Conservation (phyloP, 2,113 vertebrate species). For the Engystomops pustulosus region DNA sequence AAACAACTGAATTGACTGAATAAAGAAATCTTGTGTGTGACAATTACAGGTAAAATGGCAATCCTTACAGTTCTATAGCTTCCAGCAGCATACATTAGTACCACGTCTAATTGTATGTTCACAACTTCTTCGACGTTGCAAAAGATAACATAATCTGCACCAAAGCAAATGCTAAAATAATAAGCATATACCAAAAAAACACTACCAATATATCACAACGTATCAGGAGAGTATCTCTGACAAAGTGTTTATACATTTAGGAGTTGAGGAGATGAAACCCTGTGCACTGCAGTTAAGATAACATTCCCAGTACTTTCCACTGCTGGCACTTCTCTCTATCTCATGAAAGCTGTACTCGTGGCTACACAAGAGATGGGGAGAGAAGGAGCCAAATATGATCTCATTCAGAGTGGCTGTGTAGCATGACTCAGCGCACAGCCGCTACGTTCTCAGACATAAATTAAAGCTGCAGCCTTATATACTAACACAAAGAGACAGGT, state of each 20-base stretch:
- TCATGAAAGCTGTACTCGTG: slow-evolving; percentile 45
- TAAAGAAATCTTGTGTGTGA: neutral
- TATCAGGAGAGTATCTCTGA: neutral
- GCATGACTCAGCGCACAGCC: slow-evolving; percentile 28
- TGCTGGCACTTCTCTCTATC: slow-evolving; percentile 1
- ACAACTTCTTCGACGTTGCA: no score
- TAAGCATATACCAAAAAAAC: neutral
- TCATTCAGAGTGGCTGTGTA: slow-evolving; percentile 32
- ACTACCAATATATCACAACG: no score
- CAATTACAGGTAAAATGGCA: neutral
- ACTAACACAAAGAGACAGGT: neutral
- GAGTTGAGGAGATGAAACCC: neutral
- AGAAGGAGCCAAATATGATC: slow-evolving; percentile 46
- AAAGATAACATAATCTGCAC: neutral
- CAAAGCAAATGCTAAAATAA: neutral
- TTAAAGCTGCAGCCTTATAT: slow-evolving; percentile 45
- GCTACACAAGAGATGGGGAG: slow-evolving; percentile 35
- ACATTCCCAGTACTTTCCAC: neutral
- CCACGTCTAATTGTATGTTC: neutral
- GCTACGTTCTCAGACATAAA: slow-evolving; percentile 21
- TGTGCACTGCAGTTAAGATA: neutral
- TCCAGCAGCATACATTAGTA: neutral
- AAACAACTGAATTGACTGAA: neutral
- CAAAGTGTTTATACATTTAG: neutral
- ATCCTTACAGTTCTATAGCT: slow-evolving; percentile 3